Percentiles rank a stretch among this genome's conserved stretches.
These are phyloP conservation scores for Diplosoma virens DNA, from an alignment of 23 tunicate species.

Conservation along the genomic window DNA sequence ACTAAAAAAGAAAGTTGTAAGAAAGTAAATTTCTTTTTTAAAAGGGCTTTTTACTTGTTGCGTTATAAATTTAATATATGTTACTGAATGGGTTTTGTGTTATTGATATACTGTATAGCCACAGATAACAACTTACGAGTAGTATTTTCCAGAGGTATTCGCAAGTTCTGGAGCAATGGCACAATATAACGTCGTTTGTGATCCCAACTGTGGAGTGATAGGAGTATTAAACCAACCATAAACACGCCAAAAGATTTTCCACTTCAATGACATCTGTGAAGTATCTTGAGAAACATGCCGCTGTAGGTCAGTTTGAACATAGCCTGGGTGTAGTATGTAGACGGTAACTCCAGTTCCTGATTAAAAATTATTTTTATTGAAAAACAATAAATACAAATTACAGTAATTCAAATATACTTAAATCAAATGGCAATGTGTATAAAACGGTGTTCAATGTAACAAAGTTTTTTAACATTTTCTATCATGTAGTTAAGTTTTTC, in stretches of 20 bases:
- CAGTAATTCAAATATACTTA: too few relatives aligned
- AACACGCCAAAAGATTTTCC: neutral
- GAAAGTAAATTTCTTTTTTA: too few relatives aligned
- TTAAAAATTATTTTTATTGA: too few relatives aligned
- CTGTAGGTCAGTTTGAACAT: constrained; percentile 56
- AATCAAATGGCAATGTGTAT: too few relatives aligned
- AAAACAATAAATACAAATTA: neutral
- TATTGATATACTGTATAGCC: too few relatives aligned
- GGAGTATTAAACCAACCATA: neutral
- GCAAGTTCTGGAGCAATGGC: constrained; percentile 75
- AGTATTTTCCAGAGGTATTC: constrained; percentile 53
- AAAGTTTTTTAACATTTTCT: too few relatives aligned
- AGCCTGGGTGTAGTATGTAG: constrained; percentile 74
- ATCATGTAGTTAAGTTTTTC: too few relatives aligned
- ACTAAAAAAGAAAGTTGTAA: too few relatives aligned
- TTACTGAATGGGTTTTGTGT: too few relatives aligned
- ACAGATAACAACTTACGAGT: constrained; percentile 33
- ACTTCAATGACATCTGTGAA: neutral
- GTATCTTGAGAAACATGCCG: constrained; percentile 30
- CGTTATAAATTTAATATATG: too few relatives aligned
- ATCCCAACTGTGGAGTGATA: constrained; percentile 57
- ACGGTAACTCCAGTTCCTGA: constrained; percentile 72
- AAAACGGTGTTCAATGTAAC: too few relatives aligned
- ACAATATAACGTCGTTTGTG: constrained; percentile 65
- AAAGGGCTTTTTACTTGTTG: too few relatives aligned